A percentile compares a stretch with the other conserved stretches of the same genome.
These are phyloP conservation scores for Buathra laborator DNA, from an alignment of 2,888 invertebrate species.

Conservation along the genomic window DNA sequence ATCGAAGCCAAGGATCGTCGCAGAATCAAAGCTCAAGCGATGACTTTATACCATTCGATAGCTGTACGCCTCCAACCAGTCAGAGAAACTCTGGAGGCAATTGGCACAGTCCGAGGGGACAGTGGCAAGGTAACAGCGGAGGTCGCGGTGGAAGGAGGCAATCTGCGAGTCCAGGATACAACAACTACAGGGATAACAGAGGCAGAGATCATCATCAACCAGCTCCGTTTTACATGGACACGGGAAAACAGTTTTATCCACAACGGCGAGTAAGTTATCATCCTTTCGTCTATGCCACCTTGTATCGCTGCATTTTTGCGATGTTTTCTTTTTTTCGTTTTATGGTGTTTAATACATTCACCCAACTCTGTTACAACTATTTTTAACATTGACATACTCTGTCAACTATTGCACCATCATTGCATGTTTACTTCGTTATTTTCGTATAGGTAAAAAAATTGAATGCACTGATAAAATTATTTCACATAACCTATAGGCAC, in stretches of 20 bases:
- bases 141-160: slow-evolving; percentile 54
- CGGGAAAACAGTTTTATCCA: slow-evolving; percentile 33
- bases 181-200: slow-evolving; percentile 66
- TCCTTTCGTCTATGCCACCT: not conserved
- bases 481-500: not conserved
- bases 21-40: slow-evolving; percentile 41
- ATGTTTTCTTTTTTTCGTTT: not conserved
- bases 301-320: not conserved
- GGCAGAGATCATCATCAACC: slow-evolving; percentile 30
- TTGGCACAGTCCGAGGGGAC: slow-evolving; percentile 50
- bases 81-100: slow-evolving; percentile 64
- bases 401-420: too few relatives aligned
- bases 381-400: too few relatives aligned
- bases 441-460: not conserved
- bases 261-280: slow-evolving; percentile 67
- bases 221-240: slow-evolving; percentile 47
- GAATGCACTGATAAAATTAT: not conserved
- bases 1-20: slow-evolving; percentile 49
- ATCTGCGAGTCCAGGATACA: slow-evolving; percentile 71
- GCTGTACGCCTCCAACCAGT: slow-evolving; percentile 69
- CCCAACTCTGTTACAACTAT: too few relatives aligned
- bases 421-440: not conserved
- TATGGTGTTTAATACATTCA: not conserved
- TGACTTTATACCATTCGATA: slow-evolving; percentile 77
- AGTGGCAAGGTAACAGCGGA: slow-evolving; percentile 12